Conservation (phyloP, 2,888 invertebrate genomes). For the Allacma fusca region DNA sequence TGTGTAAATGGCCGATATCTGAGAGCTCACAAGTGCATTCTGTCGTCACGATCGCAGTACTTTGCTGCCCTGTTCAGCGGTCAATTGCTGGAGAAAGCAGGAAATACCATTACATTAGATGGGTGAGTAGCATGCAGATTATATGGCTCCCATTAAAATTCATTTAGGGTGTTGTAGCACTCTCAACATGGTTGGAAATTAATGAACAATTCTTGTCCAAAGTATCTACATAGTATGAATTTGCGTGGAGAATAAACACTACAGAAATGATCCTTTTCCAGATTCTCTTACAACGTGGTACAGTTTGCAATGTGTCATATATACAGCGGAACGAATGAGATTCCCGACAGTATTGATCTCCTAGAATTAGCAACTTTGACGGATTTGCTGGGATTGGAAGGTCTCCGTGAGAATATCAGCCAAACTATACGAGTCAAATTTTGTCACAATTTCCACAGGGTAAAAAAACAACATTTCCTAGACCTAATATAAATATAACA, state of each 20-base stretch:
- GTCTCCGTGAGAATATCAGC: slow-evolving; percentile 89
- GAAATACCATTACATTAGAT: slow-evolving; percentile 83
- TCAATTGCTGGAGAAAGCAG: slow-evolving; percentile 80
- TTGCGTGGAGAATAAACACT: not conserved
- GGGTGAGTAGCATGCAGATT: slow-evolving; percentile 71
- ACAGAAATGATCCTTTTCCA: slow-evolving; percentile 63
- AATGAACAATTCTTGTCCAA: no score
- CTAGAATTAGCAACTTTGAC: slow-evolving; percentile 87
- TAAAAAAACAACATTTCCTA: slow-evolving; percentile 63
- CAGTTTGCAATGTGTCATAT: slow-evolving; percentile 93
- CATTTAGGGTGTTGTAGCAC: no score
- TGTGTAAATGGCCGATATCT: slow-evolving; percentile 84
- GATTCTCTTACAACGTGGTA: slow-evolving; percentile 83
- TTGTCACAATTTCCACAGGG: slow-evolving; percentile 94
- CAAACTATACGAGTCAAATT: slow-evolving; percentile 86
- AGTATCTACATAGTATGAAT: no score
- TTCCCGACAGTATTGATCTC: slow-evolving; percentile 85
- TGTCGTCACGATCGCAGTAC: slow-evolving; percentile 89
- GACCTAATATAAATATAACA: not conserved
- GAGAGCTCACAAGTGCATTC: slow-evolving; percentile 89
- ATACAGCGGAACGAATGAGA: slow-evolving; percentile 89
- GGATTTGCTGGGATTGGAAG: slow-evolving; percentile 88
- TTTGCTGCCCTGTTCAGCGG: slow-evolving; percentile 91
- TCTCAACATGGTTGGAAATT: no score
- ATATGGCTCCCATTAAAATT: no score